Evolutionary conservation across 1,140 invertebrate species (phyloP), one percentile per base, ranked within the genome.

Genomic region (Gryllus bimaculatus): DNA sequence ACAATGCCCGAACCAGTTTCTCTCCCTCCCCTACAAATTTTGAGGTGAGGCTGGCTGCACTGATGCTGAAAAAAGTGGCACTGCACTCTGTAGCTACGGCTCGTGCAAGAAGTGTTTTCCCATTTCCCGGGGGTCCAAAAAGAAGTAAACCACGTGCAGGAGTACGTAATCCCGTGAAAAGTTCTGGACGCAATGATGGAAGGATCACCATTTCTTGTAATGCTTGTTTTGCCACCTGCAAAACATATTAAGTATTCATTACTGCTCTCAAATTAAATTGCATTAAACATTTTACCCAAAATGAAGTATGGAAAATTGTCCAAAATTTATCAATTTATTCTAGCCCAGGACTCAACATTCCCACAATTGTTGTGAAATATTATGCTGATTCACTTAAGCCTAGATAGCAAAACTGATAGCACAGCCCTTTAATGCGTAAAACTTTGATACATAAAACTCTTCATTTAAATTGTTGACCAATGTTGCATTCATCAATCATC

Each of bases 21-120:
- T 99, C 98, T 7, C 97, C 96, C 85, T 99, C 98, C 8, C 98
- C 98, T 6, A 99, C 96, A 87, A 96, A 95, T 83, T 99, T 99
- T 77, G 96, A 98, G n/a, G 96, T 99, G n/a, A 99, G 87, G 80
- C 95, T 96, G 12, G 97, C 97, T 13, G 97, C 97, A 81, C 95
- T 97, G 83, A 99, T 98, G 76, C 95, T 96, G 85, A 99, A 99
- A 87, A 99, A 99, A 0, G 97, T 99, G 8, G 97, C 96, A 81
- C 90, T 90, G 74, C 90, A 91, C 85, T 99, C 95, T 18, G 94
- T 96, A 3, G 97, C 96, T 20, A 98, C 96, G 78, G 96, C 94
- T 73, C 94, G 90, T 0, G 94, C 94, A 78, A 99, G 88, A 79
- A 99, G 86, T 0, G 97, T 98, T 86, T 99, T 99, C 74, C 95